These are phyloP conservation scores for Acanthis flammea DNA, from an alignment of 2,797 vertebrate genomes.

Conservation along the genomic window DNA sequence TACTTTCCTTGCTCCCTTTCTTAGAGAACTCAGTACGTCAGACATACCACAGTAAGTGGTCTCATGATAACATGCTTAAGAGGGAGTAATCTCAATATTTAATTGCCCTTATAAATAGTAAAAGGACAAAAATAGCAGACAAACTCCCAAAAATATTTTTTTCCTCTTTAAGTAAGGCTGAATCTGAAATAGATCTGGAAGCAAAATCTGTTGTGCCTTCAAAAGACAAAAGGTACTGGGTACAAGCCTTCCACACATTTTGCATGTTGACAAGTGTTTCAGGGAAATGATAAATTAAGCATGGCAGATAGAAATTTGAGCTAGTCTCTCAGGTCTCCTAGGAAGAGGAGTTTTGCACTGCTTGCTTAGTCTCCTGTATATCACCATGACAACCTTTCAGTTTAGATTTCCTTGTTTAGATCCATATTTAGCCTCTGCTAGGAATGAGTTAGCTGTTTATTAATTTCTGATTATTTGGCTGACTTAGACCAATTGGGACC, in stretches of 20 bases:
- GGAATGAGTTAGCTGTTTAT: slow-evolving; percentile 57
- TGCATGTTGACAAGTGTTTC: slow-evolving; percentile 71
- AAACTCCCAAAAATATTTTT: neutral
- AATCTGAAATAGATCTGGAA: slow-evolving; percentile 40
- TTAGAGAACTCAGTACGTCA: neutral
- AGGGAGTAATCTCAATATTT: slow-evolving; percentile 35
- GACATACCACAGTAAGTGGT: neutral
- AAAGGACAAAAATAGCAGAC: neutral
- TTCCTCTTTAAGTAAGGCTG: neutral
- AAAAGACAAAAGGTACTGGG: slow-evolving; percentile 39
- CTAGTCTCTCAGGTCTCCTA: slow-evolving; percentile 67
- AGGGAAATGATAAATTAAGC: slow-evolving; percentile 74
- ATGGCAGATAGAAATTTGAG: slow-evolving; percentile 73
- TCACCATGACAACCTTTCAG: slow-evolving; percentile 73
- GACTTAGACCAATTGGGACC: neutral
- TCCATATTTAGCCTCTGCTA: slow-evolving; percentile 48
- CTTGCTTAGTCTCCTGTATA: slow-evolving; percentile 59
- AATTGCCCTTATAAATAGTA: neutral
- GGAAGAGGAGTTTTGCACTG: slow-evolving; percentile 46
- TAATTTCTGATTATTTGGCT: slow-evolving; percentile 52
- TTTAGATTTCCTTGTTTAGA: slow-evolving; percentile 63
- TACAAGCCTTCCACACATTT: slow-evolving; percentile 59
- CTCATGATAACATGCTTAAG: neutral
- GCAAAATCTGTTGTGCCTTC: slow-evolving; percentile 42
- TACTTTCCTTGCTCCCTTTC: neutral